Percentiles rank a stretch among this genome's conserved stretches.
Evolutionary conservation across 1,140 invertebrate species (phyloP).

Genomic region (Araneus ventricosus): DNA sequence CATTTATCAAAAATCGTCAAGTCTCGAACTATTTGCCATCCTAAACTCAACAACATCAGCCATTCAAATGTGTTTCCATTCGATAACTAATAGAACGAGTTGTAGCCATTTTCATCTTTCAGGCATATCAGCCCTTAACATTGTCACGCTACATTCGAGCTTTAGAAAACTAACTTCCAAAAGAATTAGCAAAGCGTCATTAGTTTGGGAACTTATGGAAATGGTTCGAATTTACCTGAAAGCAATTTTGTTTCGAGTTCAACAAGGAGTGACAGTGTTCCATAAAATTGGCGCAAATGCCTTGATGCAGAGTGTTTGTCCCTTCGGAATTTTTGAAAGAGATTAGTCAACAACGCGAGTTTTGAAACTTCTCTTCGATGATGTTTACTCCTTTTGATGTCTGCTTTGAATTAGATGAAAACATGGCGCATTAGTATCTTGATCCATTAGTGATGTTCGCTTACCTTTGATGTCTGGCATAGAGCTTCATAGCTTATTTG

Average conservation of each 20-base stretch:
- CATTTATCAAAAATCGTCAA: conserved; percentile 25
- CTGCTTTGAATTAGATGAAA: neutral
- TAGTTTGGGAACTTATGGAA: neutral
- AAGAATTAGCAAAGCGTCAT: conserved; percentile 17
- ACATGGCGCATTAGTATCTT: too few species aligned
- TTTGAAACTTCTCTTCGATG: neutral
- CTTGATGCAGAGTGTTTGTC: neutral
- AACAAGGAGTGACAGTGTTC: neutral
- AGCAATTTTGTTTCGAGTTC: too few species aligned
- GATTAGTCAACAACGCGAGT: neutral
- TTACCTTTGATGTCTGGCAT: too few species aligned
- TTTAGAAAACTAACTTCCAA: neutral
- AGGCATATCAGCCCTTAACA: neutral
- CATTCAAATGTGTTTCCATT: neutral
- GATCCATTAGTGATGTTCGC: too few species aligned
- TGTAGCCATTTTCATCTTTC: neutral
- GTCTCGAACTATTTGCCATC: neutral
- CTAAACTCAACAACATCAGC: neutral
- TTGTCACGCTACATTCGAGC: neutral
- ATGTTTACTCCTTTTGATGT: neutral
- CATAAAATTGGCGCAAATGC: neutral
- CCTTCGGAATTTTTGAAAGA: neutral
- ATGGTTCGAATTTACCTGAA: neutral
- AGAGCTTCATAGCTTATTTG: too few species aligned
- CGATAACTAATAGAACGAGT: neutral